Evolutionary conservation across 2,797 vertebrate species (phyloP).

Genomic region (Gobio occitaniae): DNA sequence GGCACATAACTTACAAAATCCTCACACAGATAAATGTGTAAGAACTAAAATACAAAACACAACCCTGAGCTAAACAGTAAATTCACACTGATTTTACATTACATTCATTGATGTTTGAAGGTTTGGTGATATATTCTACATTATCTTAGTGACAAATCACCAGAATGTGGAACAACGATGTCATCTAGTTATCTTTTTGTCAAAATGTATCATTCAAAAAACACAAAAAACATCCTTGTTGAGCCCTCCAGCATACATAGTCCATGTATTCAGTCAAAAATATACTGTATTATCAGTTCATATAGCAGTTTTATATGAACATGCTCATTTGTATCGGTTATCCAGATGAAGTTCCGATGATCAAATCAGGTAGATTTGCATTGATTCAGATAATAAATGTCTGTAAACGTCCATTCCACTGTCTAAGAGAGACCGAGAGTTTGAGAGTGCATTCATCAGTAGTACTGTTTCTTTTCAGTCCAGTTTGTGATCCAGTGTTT

Average conservation of each 20-base stretch:
- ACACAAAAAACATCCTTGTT: constrained; percentile 2
- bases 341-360: constrained; percentile 2
- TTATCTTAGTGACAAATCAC: neutral
- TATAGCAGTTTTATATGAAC: neutral
- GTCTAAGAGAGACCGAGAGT: neutral
- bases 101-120: neutral
- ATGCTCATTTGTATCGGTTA: neutral
- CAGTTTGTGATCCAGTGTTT: constrained; percentile 90
- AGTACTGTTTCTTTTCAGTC: constrained; percentile 69
- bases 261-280: constrained; percentile 17
- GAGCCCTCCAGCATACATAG: neutral
- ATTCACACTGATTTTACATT: neutral
- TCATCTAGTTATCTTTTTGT: neutral
- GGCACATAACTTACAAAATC: constrained; percentile 16
- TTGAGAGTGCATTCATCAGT: constrained; percentile 20
- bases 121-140: neutral
- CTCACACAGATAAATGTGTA: constrained; percentile 10
- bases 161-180: neutral
- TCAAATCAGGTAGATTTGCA: neutral
- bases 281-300: neutral
- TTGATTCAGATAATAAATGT: neutral
- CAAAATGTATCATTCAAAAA: neutral
- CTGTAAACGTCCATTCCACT: constrained; percentile 11
- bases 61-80: neutral
- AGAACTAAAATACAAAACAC: neutral